These are phyloP conservation scores for Balearica regulorum DNA, from an alignment of 2,797 vertebrate genomes.

Conservation along the genomic window DNA sequence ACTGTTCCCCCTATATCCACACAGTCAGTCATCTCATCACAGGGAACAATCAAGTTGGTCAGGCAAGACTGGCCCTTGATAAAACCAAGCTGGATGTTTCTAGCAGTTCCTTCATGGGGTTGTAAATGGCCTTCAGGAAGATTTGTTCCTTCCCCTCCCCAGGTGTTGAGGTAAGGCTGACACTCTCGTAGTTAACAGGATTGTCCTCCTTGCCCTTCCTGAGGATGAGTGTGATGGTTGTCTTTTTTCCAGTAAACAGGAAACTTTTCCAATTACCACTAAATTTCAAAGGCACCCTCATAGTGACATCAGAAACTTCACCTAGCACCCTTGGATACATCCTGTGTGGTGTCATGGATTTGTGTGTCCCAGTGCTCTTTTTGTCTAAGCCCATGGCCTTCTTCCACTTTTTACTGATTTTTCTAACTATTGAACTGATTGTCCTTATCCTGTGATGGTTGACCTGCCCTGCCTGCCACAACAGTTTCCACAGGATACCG, in stretches of 20 bases:
- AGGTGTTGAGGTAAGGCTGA: neutral
- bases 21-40: neutral
- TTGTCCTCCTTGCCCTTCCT: neutral
- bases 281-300: neutral
- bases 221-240: neutral
- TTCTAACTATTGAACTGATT: neutral
- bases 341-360: neutral
- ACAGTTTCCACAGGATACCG: neutral
- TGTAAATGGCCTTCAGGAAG: neutral
- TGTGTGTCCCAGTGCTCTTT: neutral
- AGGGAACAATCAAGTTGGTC: neutral
- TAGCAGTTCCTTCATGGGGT: neutral
- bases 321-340: accelerated
- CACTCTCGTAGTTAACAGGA: neutral
- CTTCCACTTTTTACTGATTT: neutral
- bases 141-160: neutral
- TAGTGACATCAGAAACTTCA: neutral
- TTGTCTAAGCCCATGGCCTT: accelerated
- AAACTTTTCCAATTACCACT: neutral
- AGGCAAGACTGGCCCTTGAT: accelerated
- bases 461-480: neutral
- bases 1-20: neutral
- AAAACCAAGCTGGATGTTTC: neutral
- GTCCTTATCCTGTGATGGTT: accelerated
- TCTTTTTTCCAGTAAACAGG: neutral